Base-by-base conservation (phyloP, 23 tunicate species). In the Styela plicata region DNA sequence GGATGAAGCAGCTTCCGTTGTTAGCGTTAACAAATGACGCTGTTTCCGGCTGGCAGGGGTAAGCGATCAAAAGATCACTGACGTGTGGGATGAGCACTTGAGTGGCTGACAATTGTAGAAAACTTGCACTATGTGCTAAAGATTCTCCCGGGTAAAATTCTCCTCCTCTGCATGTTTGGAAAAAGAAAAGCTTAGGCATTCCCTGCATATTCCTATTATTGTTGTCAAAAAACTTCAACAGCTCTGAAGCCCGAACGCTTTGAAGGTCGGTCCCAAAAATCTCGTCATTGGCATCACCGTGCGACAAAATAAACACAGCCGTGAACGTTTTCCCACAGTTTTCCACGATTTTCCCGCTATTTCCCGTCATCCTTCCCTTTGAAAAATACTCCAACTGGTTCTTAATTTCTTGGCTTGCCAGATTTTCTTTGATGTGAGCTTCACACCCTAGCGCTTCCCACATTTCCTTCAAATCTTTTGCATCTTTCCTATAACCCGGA, bases 151-250 rank as follows among this genome's bases (percentile, higher is more conserved):
- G 31, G 33, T 34, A 24, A 22, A 52, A 7, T 35, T 57, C 29
- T 69, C 84, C 34, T 62, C 93, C 93, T 73, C 93, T 31, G 65
- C 93, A 88, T 1, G 75, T 79, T 61, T 88, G 93, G 52, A 88
- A 88, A 62, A 88, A 79, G 61, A 88, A 88, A 53, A 88, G 52
- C 61, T 88, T 88, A 22, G 93, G 93, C 24, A 75, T 78, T 3
- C 34, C 22, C 63, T 65, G 86, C 80, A 88, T 34, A 19, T 53
- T 30, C 64, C 53, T 57, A 27, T 83, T 83, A 31, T 79, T 87
- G 69, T 88, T 88, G 80, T 88, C 80, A 78, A 83, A 88, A 10
- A 78, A 1, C 2, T 82, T 26, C 21, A 88, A 0, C 1, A 88
- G 73, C 29, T 78, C 80, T 1, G 69, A 78, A 20, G 80, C 84